Percentiles rank a stretch among this genome's conserved stretches.
Conservation (phyloP, 2,797 vertebrate species). For the Enoplosus armatus region DNA sequence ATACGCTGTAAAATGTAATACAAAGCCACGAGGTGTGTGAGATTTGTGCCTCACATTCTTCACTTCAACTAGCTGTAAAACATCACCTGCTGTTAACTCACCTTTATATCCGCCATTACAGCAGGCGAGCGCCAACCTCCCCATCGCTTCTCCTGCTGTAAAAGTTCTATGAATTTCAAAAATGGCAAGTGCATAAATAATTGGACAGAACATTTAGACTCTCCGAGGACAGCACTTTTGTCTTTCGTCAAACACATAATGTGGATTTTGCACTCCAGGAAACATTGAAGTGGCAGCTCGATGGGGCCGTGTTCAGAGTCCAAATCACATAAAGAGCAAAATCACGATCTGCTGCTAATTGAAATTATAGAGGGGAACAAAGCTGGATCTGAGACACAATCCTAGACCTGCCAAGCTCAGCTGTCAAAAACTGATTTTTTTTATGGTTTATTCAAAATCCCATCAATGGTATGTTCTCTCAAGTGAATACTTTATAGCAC, state of each 20-base stretch:
- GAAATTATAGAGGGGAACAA: slow-evolving; percentile 33
- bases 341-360: slow-evolving; percentile 42
- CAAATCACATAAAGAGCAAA: slow-evolving; percentile 29
- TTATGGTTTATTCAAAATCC: slow-evolving; percentile 49
- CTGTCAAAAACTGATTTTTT: slow-evolving; percentile 27
- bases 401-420: slow-evolving; percentile 20
- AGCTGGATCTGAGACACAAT: slow-evolving; percentile 2
- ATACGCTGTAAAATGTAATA: slow-evolving; percentile 45
- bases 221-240: neutral
- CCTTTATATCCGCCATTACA: slow-evolving; percentile 40
- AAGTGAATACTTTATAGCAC: slow-evolving; percentile 7
- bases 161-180: slow-evolving; percentile 19
- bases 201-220: slow-evolving; percentile 32
- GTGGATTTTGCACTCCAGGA: slow-evolving; percentile 41
- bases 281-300: slow-evolving; percentile 46
- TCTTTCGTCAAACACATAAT: slow-evolving; percentile 39
- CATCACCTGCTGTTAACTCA: slow-evolving; percentile 38
- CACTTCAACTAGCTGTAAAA: slow-evolving; percentile 42
- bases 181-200: slow-evolving; percentile 50
- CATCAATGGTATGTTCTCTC: slow-evolving; percentile 30
- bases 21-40: slow-evolving; percentile 27
- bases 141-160: slow-evolving; percentile 18
- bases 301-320: slow-evolving; percentile 5
- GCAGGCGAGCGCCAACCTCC: slow-evolving; percentile 3
- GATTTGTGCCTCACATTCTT: slow-evolving; percentile 34